Conservation (phyloP, 37 sponge, comb jelly and placozoan species). For the Amphimedon queenslandica region DNA sequence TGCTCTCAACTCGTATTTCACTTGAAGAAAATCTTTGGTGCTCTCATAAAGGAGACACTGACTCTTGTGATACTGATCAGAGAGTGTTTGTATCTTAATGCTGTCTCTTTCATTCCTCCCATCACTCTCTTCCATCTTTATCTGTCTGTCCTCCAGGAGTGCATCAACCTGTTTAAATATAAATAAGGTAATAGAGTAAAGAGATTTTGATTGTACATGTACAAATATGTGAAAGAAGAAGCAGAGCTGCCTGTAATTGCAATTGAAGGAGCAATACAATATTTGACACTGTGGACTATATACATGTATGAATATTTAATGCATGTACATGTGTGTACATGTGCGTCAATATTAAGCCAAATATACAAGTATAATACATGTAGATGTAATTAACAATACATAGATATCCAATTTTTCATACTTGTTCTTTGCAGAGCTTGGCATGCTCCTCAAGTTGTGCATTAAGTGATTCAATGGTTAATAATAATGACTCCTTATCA, state of each 20-base stretch:
- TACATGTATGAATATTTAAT: background rate
- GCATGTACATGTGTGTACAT: background rate
- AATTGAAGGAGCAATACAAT: too few relatives aligned
- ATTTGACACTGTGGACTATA: background rate
- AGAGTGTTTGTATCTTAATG: slow-evolving; percentile 58
- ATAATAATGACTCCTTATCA: slow-evolving; percentile 58
- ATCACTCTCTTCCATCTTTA: slow-evolving; percentile 71
- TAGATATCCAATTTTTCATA: background rate
- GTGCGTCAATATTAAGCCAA: background rate
- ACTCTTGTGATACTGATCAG: slow-evolving; percentile 83
- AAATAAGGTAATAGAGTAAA: background rate
- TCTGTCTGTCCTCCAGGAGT: slow-evolving; percentile 85
- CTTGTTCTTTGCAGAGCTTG: slow-evolving; percentile 86
- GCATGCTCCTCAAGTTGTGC: slow-evolving; percentile 95
- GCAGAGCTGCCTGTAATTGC: too few relatives aligned
- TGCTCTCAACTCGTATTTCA: slow-evolving; percentile 87
- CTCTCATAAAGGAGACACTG: slow-evolving; percentile 93
- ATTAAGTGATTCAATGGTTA: slow-evolving; percentile 84
- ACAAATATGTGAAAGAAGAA: too few relatives aligned
- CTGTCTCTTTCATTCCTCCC: slow-evolving; percentile 58
- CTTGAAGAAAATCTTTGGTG: slow-evolving; percentile 92
- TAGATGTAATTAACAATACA: background rate
- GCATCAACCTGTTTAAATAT: slow-evolving; percentile 58
- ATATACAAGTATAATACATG: slow-evolving; percentile 8
- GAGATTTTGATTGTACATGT: background rate